Conservation (phyloP, 2,113 vertebrate species). For the Eulemur rufifrons region DNA sequence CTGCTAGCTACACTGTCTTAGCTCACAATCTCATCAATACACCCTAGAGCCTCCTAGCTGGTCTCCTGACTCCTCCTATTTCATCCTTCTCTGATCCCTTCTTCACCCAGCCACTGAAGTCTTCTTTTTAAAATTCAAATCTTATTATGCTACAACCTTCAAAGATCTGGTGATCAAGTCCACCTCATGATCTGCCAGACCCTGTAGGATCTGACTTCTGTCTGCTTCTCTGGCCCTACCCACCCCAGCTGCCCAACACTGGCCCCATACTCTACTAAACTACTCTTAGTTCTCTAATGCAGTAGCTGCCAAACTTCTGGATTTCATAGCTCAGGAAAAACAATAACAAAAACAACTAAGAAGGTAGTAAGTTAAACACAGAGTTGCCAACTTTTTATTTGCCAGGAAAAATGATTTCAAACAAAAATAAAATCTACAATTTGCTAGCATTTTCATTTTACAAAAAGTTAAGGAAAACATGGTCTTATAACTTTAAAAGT, state of each 20-base stretch:
- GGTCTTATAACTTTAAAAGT: slow-evolving; percentile 19
- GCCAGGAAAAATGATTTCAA: background rate
- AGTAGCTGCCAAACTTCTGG: background rate
- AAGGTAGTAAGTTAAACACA: background rate
- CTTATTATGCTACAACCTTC: background rate
- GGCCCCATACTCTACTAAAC: background rate
- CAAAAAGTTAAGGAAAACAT: background rate
- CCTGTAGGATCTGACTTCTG: background rate
- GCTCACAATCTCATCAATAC: background rate
- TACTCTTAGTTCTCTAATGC: background rate
- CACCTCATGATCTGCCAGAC: background rate
- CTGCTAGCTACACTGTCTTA: background rate
- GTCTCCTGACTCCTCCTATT: background rate
- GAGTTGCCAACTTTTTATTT: background rate
- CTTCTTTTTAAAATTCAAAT: slow-evolving; percentile 24
- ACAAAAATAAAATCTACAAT: background rate
- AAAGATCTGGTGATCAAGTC: background rate
- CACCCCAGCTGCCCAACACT: background rate
- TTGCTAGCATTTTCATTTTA: background rate
- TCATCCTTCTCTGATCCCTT: background rate
- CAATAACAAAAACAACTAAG: background rate
- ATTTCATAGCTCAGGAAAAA: background rate
- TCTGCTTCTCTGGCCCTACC: background rate
- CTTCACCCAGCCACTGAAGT: background rate
- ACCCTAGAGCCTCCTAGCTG: background rate